Evolutionary conservation across 2,797 vertebrate genomes (phyloP).

Genomic region (Acrossocheilus wenchowensis): DNA sequence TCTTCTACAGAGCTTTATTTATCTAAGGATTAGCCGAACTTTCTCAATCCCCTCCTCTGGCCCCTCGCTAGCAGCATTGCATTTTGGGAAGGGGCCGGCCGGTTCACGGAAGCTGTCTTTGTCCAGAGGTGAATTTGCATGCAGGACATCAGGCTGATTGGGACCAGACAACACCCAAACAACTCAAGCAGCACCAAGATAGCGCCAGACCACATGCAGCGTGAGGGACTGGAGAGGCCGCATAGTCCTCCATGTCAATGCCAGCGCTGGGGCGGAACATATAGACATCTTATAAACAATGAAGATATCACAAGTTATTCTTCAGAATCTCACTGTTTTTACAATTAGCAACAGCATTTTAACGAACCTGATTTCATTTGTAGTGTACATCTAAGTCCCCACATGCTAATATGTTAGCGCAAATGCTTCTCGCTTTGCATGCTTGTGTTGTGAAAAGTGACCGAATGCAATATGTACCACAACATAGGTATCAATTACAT

Average conservation of each 20-base stretch:
- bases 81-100: constrained; percentile 80
- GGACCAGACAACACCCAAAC: constrained; percentile 70
- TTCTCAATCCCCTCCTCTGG: constrained; percentile 74
- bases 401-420: not conserved
- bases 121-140: constrained; percentile 77
- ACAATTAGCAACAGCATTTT: not conserved
- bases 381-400: not conserved
- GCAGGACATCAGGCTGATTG: constrained; percentile 50
- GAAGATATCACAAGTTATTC: constrained; percentile 6
- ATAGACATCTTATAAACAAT: constrained; percentile 21
- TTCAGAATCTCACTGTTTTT: not conserved
- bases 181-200: constrained; percentile 43
- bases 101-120: constrained; percentile 76
- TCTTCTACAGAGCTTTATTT: constrained; percentile 75
- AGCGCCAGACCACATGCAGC: constrained; percentile 7
- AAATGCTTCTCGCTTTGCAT: not conserved
- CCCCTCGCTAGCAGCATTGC: constrained; percentile 63
- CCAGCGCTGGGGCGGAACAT: not conserved
- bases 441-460: not conserved
- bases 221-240: constrained; percentile 23
- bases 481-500: not conserved
- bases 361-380: not conserved
- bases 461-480: not conserved
- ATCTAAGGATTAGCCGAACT: constrained; percentile 80
- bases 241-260: constrained; percentile 27